phyloP scores from a whole-genome alignment of 2,113 vertebrate genomes.

The Crotalus horridus region DNA sequence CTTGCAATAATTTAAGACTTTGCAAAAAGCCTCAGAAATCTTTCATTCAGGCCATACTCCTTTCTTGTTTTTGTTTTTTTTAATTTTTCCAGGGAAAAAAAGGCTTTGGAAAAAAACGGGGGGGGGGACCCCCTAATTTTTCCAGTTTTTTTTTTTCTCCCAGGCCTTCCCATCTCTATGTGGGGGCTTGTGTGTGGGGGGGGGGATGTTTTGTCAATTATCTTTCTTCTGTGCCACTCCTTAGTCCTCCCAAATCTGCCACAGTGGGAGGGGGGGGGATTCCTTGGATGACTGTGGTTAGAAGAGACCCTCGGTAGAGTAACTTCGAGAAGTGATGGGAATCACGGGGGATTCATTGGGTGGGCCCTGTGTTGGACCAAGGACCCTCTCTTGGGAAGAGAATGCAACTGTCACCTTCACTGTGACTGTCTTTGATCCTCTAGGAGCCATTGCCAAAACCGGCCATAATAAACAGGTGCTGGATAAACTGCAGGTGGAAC shows the following conservation, averaged over 20 bases:
- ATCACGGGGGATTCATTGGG: neutral
- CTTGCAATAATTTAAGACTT: no score
- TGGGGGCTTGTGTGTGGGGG: no score
- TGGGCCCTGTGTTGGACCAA: neutral
- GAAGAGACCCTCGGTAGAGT: neutral
- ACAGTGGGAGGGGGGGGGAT: neutral
- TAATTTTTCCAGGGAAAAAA: no score
- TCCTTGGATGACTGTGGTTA: neutral
- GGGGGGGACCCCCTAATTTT: no score
- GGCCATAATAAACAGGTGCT: constrained; percentile 90
- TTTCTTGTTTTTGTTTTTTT: no score
- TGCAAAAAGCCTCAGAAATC: no score
- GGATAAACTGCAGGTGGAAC: constrained; percentile 96
- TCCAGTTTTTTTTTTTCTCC: no score
- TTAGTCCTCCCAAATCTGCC: neutral
- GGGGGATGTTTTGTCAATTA: neutral
- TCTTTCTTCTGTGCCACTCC: no score
- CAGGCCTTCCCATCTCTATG: no score
- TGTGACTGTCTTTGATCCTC: neutral
- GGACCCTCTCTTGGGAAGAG: neutral
- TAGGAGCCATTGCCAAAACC: constrained; percentile 90
- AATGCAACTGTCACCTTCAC: neutral
- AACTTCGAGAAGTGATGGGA: neutral
- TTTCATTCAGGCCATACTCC: no score
- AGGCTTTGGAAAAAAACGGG: no score